Percentiles rank a stretch among this genome's conserved stretches.
These are phyloP conservation scores for Ganaspis sp. DNA, from an alignment of 1,140 invertebrate genomes.

Conservation along the genomic window DNA sequence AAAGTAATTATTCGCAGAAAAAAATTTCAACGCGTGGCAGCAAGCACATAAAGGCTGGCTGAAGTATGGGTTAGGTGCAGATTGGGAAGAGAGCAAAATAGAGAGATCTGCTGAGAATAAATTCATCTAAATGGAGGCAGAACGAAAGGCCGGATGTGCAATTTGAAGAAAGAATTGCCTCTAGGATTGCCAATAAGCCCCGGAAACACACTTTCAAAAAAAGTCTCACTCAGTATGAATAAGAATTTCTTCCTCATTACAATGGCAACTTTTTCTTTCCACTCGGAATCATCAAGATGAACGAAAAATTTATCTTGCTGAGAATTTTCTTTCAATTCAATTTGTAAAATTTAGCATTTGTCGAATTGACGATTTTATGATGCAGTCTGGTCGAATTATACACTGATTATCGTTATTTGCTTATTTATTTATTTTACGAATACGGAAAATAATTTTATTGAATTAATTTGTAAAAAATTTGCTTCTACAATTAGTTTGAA, in stretches of 20 bases:
- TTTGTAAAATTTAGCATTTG: background rate
- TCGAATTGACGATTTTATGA: too few relatives aligned
- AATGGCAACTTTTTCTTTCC: background rate
- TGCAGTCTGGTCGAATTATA: too few relatives aligned
- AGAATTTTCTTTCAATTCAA: background rate
- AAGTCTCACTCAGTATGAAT: background rate
- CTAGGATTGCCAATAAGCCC: constrained; percentile 1
- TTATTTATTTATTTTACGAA: too few relatives aligned
- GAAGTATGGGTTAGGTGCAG: background rate
- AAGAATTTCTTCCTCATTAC: background rate
- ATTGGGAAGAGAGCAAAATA: background rate
- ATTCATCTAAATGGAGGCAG: constrained; percentile 16
- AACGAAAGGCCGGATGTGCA: constrained; percentile 11
- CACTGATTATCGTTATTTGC: too few relatives aligned
- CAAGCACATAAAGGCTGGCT: background rate
- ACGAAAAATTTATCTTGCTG: background rate
- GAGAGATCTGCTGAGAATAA: constrained; percentile 17
- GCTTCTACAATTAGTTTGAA: too few relatives aligned
- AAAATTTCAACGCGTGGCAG: too few relatives aligned
- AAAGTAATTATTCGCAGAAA: too few relatives aligned
- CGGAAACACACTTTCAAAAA: constrained; percentile 11
- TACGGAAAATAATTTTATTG: too few relatives aligned
- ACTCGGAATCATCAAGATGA: background rate
- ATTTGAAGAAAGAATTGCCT: constrained; percentile 20
- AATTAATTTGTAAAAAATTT: too few relatives aligned